Conservation (phyloP, 2,888 invertebrate genomes). For the Eulithis testata region DNA sequence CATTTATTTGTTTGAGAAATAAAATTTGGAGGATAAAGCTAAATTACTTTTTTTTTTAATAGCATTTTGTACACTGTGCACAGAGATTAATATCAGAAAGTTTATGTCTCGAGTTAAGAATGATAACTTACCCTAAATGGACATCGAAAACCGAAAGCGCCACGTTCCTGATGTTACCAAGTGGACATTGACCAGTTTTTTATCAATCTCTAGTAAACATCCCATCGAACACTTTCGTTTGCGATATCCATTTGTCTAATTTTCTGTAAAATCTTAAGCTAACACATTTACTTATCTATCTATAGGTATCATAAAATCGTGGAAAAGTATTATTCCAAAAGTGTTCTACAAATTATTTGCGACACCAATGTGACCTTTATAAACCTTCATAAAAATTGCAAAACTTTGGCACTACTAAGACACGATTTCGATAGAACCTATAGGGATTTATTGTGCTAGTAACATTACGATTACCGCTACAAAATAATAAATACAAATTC, state of each 20-base stretch:
- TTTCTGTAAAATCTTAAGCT: slow-evolving; percentile 14
- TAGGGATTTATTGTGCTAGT: slow-evolving; percentile 31
- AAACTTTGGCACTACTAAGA: slow-evolving; percentile 72
- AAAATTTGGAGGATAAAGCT: slow-evolving; percentile 1
- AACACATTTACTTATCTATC: slow-evolving; percentile 22
- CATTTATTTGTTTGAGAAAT: too few relatives aligned
- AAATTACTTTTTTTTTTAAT: not conserved
- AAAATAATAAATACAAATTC: slow-evolving; percentile 26
- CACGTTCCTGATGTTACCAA: not conserved
- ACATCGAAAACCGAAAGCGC: not conserved
- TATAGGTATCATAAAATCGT: slow-evolving; percentile 31
- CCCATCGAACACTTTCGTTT: not conserved
- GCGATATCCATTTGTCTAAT: slow-evolving; percentile 1
- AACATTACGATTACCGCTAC: slow-evolving; percentile 33
- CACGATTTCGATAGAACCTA: slow-evolving; percentile 54
- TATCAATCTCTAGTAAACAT: not conserved
- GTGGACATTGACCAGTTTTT: not conserved
- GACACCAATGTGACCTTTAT: slow-evolving; percentile 35
- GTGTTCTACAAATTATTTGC: slow-evolving; percentile 29
- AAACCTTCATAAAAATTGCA: slow-evolving; percentile 47
- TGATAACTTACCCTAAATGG: slow-evolving; percentile 5
- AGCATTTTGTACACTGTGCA: slow-evolving; percentile 9
- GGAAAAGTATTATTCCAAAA: slow-evolving; percentile 33
- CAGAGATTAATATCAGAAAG: not conserved
- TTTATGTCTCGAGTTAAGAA: not conserved